phyloP scores from a whole-genome alignment of 2,888 invertebrate genomes.

The Octonoba sinensis region DNA sequence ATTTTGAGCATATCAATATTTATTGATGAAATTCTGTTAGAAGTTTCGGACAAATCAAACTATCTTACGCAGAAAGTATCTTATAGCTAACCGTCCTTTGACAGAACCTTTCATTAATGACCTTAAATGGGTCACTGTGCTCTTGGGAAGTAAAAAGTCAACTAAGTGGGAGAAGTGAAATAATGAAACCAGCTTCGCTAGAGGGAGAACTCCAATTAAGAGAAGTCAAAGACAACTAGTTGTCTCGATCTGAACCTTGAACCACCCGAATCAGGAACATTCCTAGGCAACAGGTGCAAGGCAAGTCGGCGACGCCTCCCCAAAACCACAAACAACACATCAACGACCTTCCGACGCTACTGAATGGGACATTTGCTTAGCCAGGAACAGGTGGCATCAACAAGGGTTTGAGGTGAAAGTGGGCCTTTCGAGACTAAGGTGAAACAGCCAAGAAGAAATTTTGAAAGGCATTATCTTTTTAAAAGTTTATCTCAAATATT shows the following conservation, averaged over 20 bases:
- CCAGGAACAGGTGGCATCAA: slow-evolving; percentile 46
- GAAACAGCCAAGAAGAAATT: neutral
- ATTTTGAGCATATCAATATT: too few species aligned
- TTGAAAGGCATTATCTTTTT: neutral
- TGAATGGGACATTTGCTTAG: slow-evolving; percentile 11
- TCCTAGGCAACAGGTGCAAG: slow-evolving; percentile 61
- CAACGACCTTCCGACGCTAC: slow-evolving; percentile 55
- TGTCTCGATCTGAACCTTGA: slow-evolving; percentile 52
- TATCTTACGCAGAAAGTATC: too few species aligned
- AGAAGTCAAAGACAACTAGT: slow-evolving; percentile 40
- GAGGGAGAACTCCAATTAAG: slow-evolving; percentile 32
- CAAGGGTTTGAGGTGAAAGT: slow-evolving; percentile 22
- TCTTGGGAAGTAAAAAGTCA: slow-evolving; percentile 13
- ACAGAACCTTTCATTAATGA: neutral
- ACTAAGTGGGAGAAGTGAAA: slow-evolving; percentile 4
- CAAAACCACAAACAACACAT: slow-evolving; percentile 51
- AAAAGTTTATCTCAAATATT: too few species aligned
- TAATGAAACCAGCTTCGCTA: slow-evolving; percentile 44
- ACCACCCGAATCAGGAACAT: slow-evolving; percentile 37
- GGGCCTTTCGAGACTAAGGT: neutral
- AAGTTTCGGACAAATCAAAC: too few species aligned
- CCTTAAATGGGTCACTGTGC: slow-evolving; percentile 49
- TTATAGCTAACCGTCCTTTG: too few species aligned
- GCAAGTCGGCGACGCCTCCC: slow-evolving; percentile 39
- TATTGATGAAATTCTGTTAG: too few species aligned